Conservation (phyloP, 2,113 vertebrate genomes). For the Octodon degus region DNA sequence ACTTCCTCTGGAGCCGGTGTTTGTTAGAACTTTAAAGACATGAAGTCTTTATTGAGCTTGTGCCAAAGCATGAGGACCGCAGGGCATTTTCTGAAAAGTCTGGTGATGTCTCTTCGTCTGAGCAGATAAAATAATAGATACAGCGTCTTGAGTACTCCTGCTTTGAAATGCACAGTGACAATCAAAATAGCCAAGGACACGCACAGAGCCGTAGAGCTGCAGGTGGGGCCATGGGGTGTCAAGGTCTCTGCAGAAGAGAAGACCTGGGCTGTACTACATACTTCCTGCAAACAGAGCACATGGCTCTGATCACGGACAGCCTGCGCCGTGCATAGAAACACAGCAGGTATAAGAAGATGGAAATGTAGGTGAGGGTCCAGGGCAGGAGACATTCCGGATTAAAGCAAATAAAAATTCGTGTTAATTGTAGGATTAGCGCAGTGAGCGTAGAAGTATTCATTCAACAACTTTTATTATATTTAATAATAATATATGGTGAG, state of each 20-base stretch:
- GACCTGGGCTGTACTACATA: not conserved
- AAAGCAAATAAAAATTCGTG: not conserved
- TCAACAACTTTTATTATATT: not conserved
- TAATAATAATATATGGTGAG: not conserved
- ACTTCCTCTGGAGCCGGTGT: not conserved
- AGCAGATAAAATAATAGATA: not conserved
- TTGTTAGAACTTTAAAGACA: not conserved
- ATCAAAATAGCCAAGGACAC: not conserved
- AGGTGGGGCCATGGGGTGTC: not conserved
- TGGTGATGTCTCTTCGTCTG: not conserved
- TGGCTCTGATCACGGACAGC: not conserved
- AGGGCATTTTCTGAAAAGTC: not conserved
- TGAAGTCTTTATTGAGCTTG: not conserved
- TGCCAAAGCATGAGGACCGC: not conserved
- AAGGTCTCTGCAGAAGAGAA: not conserved
- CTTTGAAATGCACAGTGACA: conserved; percentile 18
- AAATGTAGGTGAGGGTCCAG: not conserved
- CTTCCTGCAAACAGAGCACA: not conserved
- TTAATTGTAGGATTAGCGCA: not conserved
- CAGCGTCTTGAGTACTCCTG: not conserved
- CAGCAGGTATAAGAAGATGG: not conserved
- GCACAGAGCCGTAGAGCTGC: not conserved
- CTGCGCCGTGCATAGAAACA: not conserved
- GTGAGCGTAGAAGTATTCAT: not conserved
- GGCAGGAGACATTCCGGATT: not conserved